These are phyloP conservation scores for Tinea trinotella DNA, from an alignment of 2,888 invertebrate genomes.

Conservation along the genomic window DNA sequence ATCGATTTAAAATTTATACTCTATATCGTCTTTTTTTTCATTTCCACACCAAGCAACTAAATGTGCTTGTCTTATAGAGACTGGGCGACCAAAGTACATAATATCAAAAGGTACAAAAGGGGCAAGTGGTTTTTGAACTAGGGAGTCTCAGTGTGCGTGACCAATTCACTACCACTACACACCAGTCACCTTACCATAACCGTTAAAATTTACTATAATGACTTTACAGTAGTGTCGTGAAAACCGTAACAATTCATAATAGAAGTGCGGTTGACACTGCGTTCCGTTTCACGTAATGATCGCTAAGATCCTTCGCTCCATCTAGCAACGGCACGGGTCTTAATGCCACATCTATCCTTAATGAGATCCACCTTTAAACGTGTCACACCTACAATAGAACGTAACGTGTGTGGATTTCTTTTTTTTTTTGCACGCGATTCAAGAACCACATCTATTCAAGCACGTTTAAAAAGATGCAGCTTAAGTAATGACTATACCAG, in stretches of 20 bases:
- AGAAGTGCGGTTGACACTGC: conserved; percentile 24
- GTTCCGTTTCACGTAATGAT: conserved; percentile 60
- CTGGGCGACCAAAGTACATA: too few relatives aligned
- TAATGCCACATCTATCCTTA: conserved; percentile 36
- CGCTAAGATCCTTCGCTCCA: conserved; percentile 63
- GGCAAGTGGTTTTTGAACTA: too few relatives aligned
- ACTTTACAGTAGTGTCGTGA: too few relatives aligned
- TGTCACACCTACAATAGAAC: conserved; percentile 64
- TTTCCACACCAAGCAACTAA: too few relatives aligned
- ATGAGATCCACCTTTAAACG: conserved; percentile 42
- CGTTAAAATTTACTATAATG: too few relatives aligned
- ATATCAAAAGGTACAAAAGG: too few relatives aligned
- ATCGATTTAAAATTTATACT: too few relatives aligned
- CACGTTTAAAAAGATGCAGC: conserved; percentile 61
- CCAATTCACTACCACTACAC: too few relatives aligned
- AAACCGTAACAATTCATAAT: not conserved
- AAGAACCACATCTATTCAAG: conserved; percentile 49
- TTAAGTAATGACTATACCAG: conserved; percentile 60
- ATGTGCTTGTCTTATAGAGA: too few relatives aligned
- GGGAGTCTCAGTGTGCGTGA: too few relatives aligned
- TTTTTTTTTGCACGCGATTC: conserved; percentile 35
- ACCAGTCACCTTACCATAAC: too few relatives aligned
- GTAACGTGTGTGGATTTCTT: conserved; percentile 51
- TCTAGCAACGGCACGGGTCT: conserved; percentile 46
- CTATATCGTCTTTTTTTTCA: too few relatives aligned